phyloP scores from a whole-genome alignment of 2,888 invertebrate species.

The Artemia sinica region DNA sequence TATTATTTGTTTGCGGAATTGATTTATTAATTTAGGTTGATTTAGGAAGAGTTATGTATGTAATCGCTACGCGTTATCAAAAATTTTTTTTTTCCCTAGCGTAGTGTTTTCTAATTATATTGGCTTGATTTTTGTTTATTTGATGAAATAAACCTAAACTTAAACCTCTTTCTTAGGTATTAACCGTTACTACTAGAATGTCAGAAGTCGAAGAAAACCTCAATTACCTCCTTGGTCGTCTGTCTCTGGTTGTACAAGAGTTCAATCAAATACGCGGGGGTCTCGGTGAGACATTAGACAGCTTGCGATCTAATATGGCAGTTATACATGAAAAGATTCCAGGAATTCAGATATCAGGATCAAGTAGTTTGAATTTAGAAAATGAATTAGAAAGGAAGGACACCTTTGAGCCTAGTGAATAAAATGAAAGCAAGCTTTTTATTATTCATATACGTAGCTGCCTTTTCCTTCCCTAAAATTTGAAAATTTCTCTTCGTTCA shows the following conservation, averaged over 20 bases:
- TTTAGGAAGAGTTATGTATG: too few relatives aligned
- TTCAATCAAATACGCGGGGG: conserved; percentile 62
- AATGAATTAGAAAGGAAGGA: conserved; percentile 1
- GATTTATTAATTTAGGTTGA: too few relatives aligned
- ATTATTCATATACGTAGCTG: too few relatives aligned
- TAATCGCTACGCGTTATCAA: too few relatives aligned
- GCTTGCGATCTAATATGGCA: conserved; percentile 20
- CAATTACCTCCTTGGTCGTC: conserved; percentile 57
- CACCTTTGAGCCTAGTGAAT: not conserved
- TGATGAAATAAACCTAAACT: not conserved
- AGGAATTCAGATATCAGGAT: not conserved
- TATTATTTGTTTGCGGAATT: too few relatives aligned
- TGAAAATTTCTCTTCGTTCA: too few relatives aligned
- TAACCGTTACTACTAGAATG: conserved; percentile 52
- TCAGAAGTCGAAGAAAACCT: conserved; percentile 59
- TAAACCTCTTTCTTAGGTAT: not conserved
- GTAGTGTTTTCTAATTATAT: too few relatives aligned
- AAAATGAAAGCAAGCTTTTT: too few relatives aligned
- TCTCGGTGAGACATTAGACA: conserved; percentile 45
- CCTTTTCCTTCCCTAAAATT: too few relatives aligned
- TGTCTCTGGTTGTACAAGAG: conserved; percentile 64
- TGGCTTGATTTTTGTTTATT: too few relatives aligned
- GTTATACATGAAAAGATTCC: conserved; percentile 18
- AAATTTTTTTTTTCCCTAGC: too few relatives aligned
- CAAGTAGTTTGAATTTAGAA: not conserved